These are phyloP conservation scores for Forbesichthys agassizii DNA, from an alignment of 2,113 vertebrate species.

Conservation along the genomic window DNA sequence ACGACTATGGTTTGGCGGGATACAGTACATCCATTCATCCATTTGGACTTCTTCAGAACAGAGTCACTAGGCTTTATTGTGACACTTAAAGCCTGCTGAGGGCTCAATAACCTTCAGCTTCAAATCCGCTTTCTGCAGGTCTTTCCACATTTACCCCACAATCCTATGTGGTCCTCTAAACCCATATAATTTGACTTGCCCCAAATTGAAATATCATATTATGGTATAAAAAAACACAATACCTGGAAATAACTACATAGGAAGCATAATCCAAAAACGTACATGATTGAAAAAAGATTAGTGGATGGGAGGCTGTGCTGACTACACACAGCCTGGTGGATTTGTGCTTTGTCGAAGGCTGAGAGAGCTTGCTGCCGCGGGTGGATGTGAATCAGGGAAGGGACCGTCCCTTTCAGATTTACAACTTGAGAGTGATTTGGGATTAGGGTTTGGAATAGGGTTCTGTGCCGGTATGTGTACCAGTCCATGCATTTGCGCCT, in stretches of 20 bases:
- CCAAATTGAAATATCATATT: constrained; percentile 76
- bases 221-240: constrained; percentile 68
- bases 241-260: constrained; percentile 71
- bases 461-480: constrained; percentile 43
- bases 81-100: constrained; percentile 35
- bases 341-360: constrained; percentile 60
- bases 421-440: constrained; percentile 54
- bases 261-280: constrained; percentile 72
- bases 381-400: constrained; percentile 57
- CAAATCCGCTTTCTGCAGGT: constrained; percentile 56
- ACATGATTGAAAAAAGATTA: constrained; percentile 79
- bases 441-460: constrained; percentile 41
- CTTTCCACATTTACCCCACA: constrained; percentile 49
- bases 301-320: not conserved
- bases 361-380: constrained; percentile 43
- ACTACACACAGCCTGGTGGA: constrained; percentile 50
- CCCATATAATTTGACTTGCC: constrained; percentile 41
- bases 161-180: constrained; percentile 56
- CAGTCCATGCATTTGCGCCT: constrained; percentile 47
- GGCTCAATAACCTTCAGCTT: constrained; percentile 30
- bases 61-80: constrained; percentile 48
- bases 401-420: constrained; percentile 55
- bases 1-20: constrained; percentile 22
- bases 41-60: constrained; percentile 30
- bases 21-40: constrained; percentile 32